Percentiles rank a stretch among this genome's conserved stretches.
Conservation (phyloP, 2,888 invertebrate genomes). For the Morpho achilles region DNA sequence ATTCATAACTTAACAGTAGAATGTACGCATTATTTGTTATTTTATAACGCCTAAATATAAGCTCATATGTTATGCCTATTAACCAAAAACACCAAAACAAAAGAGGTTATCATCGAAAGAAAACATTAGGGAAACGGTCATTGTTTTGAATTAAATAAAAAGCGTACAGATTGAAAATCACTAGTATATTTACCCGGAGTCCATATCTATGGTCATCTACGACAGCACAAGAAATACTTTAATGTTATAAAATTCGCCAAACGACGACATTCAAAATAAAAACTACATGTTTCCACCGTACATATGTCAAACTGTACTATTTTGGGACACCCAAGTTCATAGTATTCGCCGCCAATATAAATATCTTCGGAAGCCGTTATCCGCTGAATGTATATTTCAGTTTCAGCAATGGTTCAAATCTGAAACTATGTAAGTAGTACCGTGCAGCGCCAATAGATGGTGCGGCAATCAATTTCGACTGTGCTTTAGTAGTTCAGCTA, state of each 20-base stretch:
- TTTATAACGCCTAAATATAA: background rate
- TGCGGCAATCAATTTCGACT: slow-evolving; percentile 28
- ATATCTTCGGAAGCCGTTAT: slow-evolving; percentile 45
- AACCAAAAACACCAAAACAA: slow-evolving; percentile 35
- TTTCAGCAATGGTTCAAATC: slow-evolving; percentile 32
- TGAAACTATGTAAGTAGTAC: slow-evolving; percentile 10
- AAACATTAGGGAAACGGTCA: slow-evolving; percentile 48
- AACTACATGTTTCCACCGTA: slow-evolving; percentile 73
- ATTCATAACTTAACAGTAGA: no score
- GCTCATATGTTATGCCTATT: background rate
- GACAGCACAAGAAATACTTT: slow-evolving; percentile 42
- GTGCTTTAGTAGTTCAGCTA: background rate
- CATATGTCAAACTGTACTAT: slow-evolving; percentile 77
- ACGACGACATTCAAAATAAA: slow-evolving; percentile 65
- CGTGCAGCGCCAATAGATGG: slow-evolving; percentile 38
- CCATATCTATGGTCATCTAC: slow-evolving; percentile 64
- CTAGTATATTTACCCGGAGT: slow-evolving; percentile 64
- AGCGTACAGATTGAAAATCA: slow-evolving; percentile 36
- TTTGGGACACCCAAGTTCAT: slow-evolving; percentile 73
- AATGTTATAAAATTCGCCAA: slow-evolving; percentile 56
- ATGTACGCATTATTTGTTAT: no score
- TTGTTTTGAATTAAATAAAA: slow-evolving; percentile 36
- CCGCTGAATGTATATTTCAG: slow-evolving; percentile 30
- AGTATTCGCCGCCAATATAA: slow-evolving; percentile 54
- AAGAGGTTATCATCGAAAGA: slow-evolving; percentile 63